phyloP scores from a whole-genome alignment of 2,888 invertebrate species.

The Pyrrhia umbra region DNA sequence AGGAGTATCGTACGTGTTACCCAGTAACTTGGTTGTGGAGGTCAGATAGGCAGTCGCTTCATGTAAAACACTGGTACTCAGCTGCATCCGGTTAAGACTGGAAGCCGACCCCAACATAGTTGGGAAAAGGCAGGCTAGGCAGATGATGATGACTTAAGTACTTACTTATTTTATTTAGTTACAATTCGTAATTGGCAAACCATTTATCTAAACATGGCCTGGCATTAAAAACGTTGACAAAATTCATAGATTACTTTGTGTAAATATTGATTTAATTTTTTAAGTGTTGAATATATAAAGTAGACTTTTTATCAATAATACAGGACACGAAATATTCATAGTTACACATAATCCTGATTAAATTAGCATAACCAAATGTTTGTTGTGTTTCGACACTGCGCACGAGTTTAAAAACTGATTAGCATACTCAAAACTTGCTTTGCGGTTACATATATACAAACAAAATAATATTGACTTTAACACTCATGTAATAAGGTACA shows the following conservation, averaged over 20 bases:
- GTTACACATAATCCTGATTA: neutral
- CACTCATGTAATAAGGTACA: constrained; percentile 26
- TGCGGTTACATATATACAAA: constrained; percentile 18
- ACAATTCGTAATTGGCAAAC: no score
- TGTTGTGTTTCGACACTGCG: constrained; percentile 28
- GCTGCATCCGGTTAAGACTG: no score
- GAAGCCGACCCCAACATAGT: no score
- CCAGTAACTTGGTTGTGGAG: no score
- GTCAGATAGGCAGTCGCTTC: no score
- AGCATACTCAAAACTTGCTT: constrained; percentile 18
- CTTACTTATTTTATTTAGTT: no score
- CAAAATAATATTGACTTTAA: constrained; percentile 50
- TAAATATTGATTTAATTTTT: neutral
- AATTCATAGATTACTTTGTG: neutral
- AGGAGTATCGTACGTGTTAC: no score
- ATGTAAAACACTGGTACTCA: no score
- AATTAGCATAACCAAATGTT: constrained; percentile 8
- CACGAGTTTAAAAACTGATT: constrained; percentile 53
- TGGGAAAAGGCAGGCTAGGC: no score
- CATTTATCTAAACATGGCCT: neutral
- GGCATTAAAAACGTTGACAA: no score
- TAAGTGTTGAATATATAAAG: neutral
- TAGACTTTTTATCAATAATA: neutral
- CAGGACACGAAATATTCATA: neutral
- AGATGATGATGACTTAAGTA: no score